Base-by-base conservation (phyloP, 35 echinoderm and acorn worm species). In the Lytechinus pictus region DNA sequence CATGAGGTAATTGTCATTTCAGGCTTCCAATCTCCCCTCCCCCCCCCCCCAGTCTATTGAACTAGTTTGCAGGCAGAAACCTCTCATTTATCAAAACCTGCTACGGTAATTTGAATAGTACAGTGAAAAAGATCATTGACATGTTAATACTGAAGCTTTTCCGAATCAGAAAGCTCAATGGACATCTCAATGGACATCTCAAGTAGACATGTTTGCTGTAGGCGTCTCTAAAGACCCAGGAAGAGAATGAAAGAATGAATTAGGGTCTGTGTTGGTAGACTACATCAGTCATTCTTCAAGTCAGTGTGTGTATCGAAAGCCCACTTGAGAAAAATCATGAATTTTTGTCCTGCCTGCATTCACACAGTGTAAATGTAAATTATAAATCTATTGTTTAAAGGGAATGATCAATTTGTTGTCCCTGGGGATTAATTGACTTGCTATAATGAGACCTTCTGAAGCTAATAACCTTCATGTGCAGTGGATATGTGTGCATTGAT, bases 341-440 rank as follows among this genome's bases (percentile, higher is more conserved):
- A 19, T 79, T 79, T 79, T 79, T 79, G 28, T 4, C 12, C 12
- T 14, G 12, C 56, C 56, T 52, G 29, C 58, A 10, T 24, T 57
- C 86, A 88, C 19, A n/a, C 33, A 95, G 54, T 91, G 87, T 10
- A 27, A 57, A 52, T 94, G 52, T 94, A 27, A 93, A 56, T 60
- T 57, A 19, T 60, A 11, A 11, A 96, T 96, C 27, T 19, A 52
- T 21, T 93, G 79, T 60, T 28, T 54, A 96, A 29, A 55, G 16
- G 10, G 21, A 53, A 9, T 93, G 21, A 86, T 13, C 44, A 28
- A 57, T 4, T 27, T 87, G 6, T 14, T 89, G 57, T 79, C 66
- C 21, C 5, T 13, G n/a, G 21, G 19, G 66, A n/a, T 79, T 19
- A 79, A 71, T 24, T 24, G 4, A 79, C 66, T 16, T 79, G 66